A percentile compares a stretch with the other conserved stretches of the same genome.
phyloP scores from a whole-genome alignment of 2,113 vertebrate genomes.

The Spilogale gracilis region DNA sequence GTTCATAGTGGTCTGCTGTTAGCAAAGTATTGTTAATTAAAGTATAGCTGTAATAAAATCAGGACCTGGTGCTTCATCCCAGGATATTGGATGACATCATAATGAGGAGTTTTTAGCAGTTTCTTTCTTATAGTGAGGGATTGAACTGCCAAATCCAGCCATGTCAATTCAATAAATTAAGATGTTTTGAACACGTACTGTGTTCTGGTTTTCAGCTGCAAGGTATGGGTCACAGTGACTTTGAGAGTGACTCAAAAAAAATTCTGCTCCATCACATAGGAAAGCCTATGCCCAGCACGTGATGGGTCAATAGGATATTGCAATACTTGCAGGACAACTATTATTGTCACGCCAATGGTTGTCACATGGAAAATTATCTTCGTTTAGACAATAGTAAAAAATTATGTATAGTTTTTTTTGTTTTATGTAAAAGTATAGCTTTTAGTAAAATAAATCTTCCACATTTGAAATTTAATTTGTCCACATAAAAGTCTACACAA shows the following conservation, averaged over 20 bases:
- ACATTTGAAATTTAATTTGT: background rate
- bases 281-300: background rate
- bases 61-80: accelerated
- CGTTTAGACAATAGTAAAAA: background rate
- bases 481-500: background rate
- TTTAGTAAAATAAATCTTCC: background rate
- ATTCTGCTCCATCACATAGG: background rate
- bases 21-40: background rate
- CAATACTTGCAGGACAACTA: background rate
- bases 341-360: background rate
- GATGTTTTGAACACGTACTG: background rate
- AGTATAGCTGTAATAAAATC: background rate
- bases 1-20: background rate
- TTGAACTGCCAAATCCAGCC: background rate
- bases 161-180: background rate
- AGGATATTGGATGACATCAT: background rate
- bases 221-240: background rate
- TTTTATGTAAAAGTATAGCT: background rate
- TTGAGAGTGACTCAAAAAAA: background rate
- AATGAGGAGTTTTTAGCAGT: background rate
- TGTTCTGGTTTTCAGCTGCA: background rate
- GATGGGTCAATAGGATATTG: background rate
- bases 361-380: background rate
- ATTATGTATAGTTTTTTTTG: background rate
- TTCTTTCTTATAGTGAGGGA: background rate